These are phyloP conservation scores for Orestias chungarensis DNA, from an alignment of 2,797 vertebrate species.

Conservation along the genomic window DNA sequence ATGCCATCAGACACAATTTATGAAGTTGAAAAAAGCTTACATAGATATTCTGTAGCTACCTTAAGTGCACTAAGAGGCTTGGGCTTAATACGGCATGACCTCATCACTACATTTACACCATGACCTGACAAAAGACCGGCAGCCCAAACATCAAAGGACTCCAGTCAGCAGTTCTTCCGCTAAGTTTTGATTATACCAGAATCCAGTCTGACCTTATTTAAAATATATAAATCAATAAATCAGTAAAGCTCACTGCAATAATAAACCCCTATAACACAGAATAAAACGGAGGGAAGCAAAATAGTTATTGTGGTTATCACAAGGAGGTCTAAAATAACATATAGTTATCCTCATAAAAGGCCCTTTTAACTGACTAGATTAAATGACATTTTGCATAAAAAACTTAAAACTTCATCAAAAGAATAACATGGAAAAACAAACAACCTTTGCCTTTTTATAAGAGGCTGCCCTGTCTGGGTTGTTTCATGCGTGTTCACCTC, in stretches of 20 bases:
- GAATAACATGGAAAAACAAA: neutral
- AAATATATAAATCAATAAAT: slow-evolving; percentile 11
- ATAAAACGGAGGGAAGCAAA: neutral
- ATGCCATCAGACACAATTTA: slow-evolving; percentile 50
- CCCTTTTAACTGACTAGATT: slow-evolving; percentile 31
- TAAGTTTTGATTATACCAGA: slow-evolving; percentile 49
- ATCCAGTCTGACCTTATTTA: slow-evolving; percentile 41
- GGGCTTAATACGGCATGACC: slow-evolving; percentile 56
- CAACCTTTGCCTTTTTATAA: slow-evolving; percentile 20
- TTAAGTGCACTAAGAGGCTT: slow-evolving; percentile 58
- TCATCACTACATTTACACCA: slow-evolving; percentile 55
- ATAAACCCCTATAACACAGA: neutral
- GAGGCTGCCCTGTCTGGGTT: slow-evolving; percentile 18
- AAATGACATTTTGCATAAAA: slow-evolving; percentile 36
- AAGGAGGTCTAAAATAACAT: slow-evolving; percentile 47
- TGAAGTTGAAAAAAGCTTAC: slow-evolving; percentile 62
- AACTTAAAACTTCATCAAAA: slow-evolving; percentile 25
- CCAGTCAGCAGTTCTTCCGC: slow-evolving; percentile 51
- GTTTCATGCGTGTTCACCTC: slow-evolving; percentile 51
- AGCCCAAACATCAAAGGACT: slow-evolving; percentile 57
- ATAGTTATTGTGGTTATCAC: too few relatives aligned
- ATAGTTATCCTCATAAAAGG: slow-evolving; percentile 30
- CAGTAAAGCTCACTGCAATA: slow-evolving; percentile 5
- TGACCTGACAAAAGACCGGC: slow-evolving; percentile 53
- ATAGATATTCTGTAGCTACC: slow-evolving; percentile 49